phyloP scores from a whole-genome alignment of 2,113 vertebrate genomes.

The Trichechus manatus region DNA sequence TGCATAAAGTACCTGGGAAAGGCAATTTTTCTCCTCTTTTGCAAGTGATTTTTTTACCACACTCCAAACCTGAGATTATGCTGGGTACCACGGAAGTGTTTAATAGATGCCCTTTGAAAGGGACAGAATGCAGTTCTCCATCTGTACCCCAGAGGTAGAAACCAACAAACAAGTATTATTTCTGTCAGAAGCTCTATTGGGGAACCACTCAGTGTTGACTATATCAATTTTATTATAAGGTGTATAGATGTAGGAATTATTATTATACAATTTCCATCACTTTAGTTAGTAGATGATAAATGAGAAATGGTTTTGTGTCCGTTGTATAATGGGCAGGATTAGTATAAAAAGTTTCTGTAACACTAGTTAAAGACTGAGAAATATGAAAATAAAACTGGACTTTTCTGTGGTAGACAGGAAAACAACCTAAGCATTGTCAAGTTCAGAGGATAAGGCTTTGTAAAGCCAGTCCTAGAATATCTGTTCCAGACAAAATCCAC shows the following conservation, averaged over 20 bases:
- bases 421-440: neutral
- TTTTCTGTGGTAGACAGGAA: neutral
- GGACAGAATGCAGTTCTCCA: neutral
- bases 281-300: neutral
- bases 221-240: neutral
- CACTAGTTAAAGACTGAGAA: neutral
- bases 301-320: neutral
- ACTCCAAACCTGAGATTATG: neutral
- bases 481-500: neutral
- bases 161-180: neutral
- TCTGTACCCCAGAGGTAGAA: neutral
- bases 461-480: neutral
- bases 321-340: neutral
- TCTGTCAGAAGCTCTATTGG: neutral
- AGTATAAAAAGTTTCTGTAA: neutral
- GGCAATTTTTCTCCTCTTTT: neutral
- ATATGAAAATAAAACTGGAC: constrained; percentile 43
- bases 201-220: neutral
- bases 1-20: neutral
- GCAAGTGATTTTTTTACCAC: neutral
- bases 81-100: neutral
- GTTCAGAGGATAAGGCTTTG: neutral
- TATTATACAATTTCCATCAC: neutral
- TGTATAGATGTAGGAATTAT: neutral
- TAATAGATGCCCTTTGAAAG: neutral